These are phyloP conservation scores for Drosophila nigromelanica DNA, from an alignment of 1,140 invertebrate genomes.

Conservation along the genomic window DNA sequence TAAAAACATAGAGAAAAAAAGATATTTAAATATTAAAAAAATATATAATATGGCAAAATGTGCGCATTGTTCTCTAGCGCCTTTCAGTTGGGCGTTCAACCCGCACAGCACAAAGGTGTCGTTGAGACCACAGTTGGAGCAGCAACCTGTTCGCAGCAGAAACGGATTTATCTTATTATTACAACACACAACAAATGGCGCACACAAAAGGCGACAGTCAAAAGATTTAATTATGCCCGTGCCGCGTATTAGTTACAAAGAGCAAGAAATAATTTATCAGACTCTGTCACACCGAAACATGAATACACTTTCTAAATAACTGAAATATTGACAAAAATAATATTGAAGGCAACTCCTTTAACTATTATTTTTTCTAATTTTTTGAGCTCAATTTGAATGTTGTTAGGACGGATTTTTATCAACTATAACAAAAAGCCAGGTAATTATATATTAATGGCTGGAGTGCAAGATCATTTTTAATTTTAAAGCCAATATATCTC, in stretches of 20 bases:
- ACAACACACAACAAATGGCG: slow-evolving; percentile 54
- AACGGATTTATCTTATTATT: slow-evolving; percentile 77
- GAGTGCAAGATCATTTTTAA: no score
- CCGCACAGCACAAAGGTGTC: slow-evolving; percentile 55
- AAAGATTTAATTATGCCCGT: slow-evolving; percentile 73
- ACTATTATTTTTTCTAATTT: not conserved
- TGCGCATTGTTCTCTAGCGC: slow-evolving; percentile 72
- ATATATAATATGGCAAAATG: slow-evolving; percentile 49
- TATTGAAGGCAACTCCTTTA: not conserved
- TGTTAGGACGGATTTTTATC: no score
- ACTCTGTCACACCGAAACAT: not conserved
- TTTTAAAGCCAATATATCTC: no score
- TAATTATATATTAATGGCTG: no score
- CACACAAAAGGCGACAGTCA: slow-evolving; percentile 52
- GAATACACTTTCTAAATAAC: slow-evolving; percentile 16
- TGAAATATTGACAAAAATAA: not conserved
- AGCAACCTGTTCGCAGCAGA: slow-evolving; percentile 45
- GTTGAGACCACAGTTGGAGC: slow-evolving; percentile 17
- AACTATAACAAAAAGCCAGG: no score
- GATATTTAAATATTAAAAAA: slow-evolving; percentile 50
- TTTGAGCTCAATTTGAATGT: not conserved
- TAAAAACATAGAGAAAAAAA: slow-evolving; percentile 12
- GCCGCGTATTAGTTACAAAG: slow-evolving; percentile 61
- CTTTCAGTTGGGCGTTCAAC: slow-evolving; percentile 71
- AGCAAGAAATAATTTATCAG: not conserved